phyloP scores from a whole-genome alignment of 2,797 vertebrate genomes.

The Esox lucius region DNA sequence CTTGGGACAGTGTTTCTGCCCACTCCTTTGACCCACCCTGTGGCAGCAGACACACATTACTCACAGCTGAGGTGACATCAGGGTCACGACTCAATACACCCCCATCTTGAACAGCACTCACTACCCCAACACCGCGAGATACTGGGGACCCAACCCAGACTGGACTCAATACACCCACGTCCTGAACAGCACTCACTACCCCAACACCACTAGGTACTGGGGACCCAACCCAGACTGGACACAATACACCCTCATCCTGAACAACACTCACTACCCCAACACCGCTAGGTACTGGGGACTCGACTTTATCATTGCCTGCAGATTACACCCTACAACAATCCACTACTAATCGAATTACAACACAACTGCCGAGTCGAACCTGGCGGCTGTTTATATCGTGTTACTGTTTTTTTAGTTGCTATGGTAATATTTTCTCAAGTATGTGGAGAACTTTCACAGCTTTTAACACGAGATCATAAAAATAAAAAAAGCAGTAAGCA shows the following conservation, averaged over 20 bases:
- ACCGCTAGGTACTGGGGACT: background rate
- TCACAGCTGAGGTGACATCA: conserved; percentile 59
- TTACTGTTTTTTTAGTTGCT: too few species aligned
- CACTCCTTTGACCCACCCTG: conserved; percentile 13
- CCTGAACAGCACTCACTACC: background rate
- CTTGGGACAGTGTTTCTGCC: background rate
- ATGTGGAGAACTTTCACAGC: too few species aligned
- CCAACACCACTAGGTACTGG: background rate
- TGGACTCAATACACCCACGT: conserved; percentile 5
- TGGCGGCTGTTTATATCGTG: too few species aligned
- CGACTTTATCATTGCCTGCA: too few species aligned
- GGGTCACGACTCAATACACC: conserved; percentile 43
- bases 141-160: too few species aligned
- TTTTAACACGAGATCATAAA: too few species aligned
- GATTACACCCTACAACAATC: too few species aligned
- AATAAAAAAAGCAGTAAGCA: too few species aligned
- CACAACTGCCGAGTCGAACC: too few species aligned
- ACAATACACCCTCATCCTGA: conserved; percentile 7
- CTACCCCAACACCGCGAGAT: background rate
- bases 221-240: too few species aligned
- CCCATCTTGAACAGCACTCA: background rate
- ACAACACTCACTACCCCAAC: background rate
- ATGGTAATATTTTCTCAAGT: too few species aligned
- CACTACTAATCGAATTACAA: too few species aligned
- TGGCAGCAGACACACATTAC: conserved; percentile 33